Evolutionary conservation across 2,888 invertebrate genomes (phyloP), one percentile per base, ranked within the genome.

Genomic region (Spisula subtruncata): DNA sequence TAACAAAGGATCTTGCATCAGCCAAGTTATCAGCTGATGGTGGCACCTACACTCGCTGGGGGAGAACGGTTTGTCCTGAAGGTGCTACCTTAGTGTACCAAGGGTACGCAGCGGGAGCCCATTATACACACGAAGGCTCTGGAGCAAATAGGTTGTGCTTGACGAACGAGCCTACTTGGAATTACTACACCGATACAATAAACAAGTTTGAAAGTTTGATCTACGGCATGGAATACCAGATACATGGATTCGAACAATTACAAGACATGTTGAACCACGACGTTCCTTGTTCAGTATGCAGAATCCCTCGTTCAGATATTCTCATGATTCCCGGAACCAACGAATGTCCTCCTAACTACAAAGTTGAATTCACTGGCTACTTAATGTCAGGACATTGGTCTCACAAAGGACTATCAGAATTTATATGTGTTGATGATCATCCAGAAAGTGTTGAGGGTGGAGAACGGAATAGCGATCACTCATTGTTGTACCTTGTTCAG

Each of bases 211-310:
- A 35, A 16, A 25, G 8, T 25, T 0, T 0, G 4, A 20, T 79
- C 35, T 79, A 35, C 35, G 79, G 79, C 46, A 46, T 29, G 6
- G 79, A 79, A 32, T 79, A 79, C 14, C 35, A 35, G 2, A 79
- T 6, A 0, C 41, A 46, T 4, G 46, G 79, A 14, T 79, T 79
- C 25, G 25, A n/a, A 4, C 5, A 20, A n/a, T 66, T 66, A 12
- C 25, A 66, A 10, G 25, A n/a, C 25, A 25, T 66, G 60, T n/a
- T 66, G 2, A 66, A 66, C 60, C 60, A 66, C 10, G 60, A 66
- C 12, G 60, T 66, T 66, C 60, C 60, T n/a, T 66, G 60, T 66
- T 66, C 60, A 25, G 60, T 66, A 6, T 66, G 60, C 60, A n/a
- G 60, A 25, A 25, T 66, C 25, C 60, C 60, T 66, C 60, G 60